phyloP scores from a whole-genome alignment of 2,888 invertebrate species.

The Neuroscelio doddi region DNA sequence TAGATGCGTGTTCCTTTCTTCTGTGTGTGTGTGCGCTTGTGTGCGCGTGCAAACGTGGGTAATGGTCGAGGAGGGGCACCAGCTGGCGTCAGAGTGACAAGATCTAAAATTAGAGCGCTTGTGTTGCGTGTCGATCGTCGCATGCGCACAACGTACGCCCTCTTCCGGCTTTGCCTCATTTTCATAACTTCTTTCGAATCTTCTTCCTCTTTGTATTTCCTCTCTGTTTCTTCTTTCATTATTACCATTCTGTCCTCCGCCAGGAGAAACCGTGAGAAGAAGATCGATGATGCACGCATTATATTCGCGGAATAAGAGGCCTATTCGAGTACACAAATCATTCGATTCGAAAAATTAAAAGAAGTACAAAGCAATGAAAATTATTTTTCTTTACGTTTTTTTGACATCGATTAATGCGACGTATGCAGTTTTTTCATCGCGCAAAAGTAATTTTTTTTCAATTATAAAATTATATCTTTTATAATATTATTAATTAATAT shows the following conservation, averaged over 20 bases:
- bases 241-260: constrained; percentile 22
- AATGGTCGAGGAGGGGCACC: constrained; percentile 67
- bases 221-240: constrained; percentile 43
- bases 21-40: constrained; percentile 53
- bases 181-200: constrained; percentile 69
- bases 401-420: no score
- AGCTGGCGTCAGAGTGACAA: constrained; percentile 69
- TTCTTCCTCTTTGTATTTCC: constrained; percentile 46
- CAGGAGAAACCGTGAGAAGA: constrained; percentile 67
- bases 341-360: neutral
- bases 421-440: no score
- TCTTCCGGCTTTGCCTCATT: constrained; percentile 70
- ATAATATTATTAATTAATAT: no score
- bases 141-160: constrained; percentile 70
- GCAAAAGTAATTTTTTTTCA: no score
- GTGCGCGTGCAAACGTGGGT: constrained; percentile 66
- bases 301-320: constrained; percentile 27
- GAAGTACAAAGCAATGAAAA: no score
- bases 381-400: no score
- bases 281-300: constrained; percentile 62
- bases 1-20: constrained; percentile 38
- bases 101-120: constrained; percentile 70
- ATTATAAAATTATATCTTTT: no score
- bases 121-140: constrained; percentile 71
- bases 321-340: neutral